Conservation (phyloP, 2,888 invertebrate species). For the Tipula lateralis region DNA sequence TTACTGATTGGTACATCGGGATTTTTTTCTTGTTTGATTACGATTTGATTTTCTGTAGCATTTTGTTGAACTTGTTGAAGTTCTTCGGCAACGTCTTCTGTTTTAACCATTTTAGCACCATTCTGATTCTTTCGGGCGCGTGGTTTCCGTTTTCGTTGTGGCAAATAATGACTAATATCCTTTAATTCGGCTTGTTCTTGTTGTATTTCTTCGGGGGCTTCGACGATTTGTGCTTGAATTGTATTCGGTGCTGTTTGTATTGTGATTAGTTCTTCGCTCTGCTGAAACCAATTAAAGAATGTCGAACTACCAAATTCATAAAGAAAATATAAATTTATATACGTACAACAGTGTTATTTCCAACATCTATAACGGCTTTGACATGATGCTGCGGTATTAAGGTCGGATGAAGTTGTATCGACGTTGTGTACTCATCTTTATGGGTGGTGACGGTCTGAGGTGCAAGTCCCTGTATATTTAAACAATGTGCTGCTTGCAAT, state of each 20-base stretch:
- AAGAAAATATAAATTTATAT: not conserved
- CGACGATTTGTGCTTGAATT: conserved; percentile 49
- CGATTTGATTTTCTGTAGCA: not conserved
- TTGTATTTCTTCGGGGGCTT: conserved; percentile 41
- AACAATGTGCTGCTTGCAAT: conserved; percentile 58
- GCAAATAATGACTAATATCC: conserved; percentile 44
- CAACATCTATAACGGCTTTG: conserved; percentile 40
- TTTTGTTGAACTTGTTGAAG: not conserved
- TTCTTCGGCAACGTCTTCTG: conserved; percentile 30
- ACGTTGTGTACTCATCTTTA: conserved; percentile 49
- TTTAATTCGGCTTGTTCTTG: conserved; percentile 47
- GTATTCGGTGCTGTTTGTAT: conserved; percentile 43
- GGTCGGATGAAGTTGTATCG: conserved; percentile 47
- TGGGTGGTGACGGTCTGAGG: conserved; percentile 49
- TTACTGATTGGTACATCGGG: conserved; percentile 32
- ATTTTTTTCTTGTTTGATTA: conserved; percentile 14
- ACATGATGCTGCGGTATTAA: conserved; percentile 50
- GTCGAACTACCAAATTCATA: not conserved
- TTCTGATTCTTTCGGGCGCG: conserved; percentile 48
- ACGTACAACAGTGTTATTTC: conserved; percentile 34
- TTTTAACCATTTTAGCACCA: not conserved
- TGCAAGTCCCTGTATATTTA: conserved; percentile 58
- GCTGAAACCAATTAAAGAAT: not conserved
- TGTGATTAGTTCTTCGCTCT: conserved; percentile 32
- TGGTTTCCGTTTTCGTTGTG: conserved; percentile 36